These are phyloP conservation scores for Acipenser ruthenus DNA, from an alignment of 2,797 vertebrate genomes.

Conservation along the genomic window DNA sequence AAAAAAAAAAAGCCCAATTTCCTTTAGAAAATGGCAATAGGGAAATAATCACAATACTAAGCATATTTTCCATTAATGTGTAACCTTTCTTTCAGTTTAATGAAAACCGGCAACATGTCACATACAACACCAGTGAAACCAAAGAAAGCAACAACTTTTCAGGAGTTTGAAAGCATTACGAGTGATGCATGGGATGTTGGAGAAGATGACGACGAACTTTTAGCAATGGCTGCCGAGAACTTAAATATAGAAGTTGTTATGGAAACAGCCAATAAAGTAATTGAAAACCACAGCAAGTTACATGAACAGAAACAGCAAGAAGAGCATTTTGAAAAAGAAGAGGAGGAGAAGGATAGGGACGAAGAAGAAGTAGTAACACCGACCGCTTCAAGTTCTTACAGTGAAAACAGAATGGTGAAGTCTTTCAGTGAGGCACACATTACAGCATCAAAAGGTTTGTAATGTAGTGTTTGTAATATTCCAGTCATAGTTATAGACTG, in stretches of 20 bases:
- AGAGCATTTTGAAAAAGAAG: slow-evolving; percentile 41
- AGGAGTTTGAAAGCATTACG: slow-evolving; percentile 97
- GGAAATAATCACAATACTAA: too few species aligned
- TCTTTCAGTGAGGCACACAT: slow-evolving; percentile 87
- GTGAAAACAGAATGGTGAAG: slow-evolving; percentile 81
- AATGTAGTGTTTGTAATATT: too few species aligned
- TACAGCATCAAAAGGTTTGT: slow-evolving; percentile 65
- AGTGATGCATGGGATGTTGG: slow-evolving; percentile 96
- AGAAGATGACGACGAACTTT: slow-evolving; percentile 83
- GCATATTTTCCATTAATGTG: too few species aligned
- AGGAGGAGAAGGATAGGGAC: slow-evolving; percentile 43
- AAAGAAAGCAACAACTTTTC: slow-evolving; percentile 90
- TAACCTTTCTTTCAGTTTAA: slow-evolving; percentile 54
- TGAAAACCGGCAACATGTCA: slow-evolving; percentile 69
- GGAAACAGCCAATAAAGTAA: slow-evolving; percentile 93
- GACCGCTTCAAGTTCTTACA: slow-evolving; percentile 28
- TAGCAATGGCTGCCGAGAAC: slow-evolving; percentile 91
- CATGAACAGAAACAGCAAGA: slow-evolving; percentile 67
- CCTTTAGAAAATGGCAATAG: too few species aligned
- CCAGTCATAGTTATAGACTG: too few species aligned
- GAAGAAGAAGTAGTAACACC: slow-evolving; percentile 10
- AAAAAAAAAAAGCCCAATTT: too few species aligned
- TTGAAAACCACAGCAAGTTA: slow-evolving; percentile 88
- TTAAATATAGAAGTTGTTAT: slow-evolving; percentile 91
- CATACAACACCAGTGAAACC: slow-evolving; percentile 74